Evolutionary conservation across 2,797 vertebrate genomes (phyloP), one percentile per base, ranked within the genome.

Genomic region (Neolamprologus multifasciatus): DNA sequence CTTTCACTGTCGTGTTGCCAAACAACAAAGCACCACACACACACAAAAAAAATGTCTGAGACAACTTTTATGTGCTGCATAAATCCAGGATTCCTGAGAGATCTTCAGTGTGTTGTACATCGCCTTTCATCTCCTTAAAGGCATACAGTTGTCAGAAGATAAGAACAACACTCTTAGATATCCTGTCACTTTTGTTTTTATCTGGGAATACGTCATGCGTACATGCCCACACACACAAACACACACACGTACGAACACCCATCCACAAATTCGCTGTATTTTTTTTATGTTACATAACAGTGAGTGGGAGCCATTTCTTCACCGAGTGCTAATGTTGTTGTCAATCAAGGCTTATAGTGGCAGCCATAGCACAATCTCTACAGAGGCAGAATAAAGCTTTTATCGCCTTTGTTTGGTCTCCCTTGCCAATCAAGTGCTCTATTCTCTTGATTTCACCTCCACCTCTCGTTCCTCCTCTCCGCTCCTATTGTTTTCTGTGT

Each of bases 261-360:
- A 83, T 84, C 85, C 82, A 86, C 90, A 86, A 86, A 80, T 86
- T 79, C 17, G 16, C 93, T 87, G 86, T 88, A 92, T 86, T 88
- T 91, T 91, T 94, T 89, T 88, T 87, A 74, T 83, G 88, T 96
- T 96, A 94, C 92, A 86, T 95, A 96, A 96, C 92, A 69, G 88
- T 86, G 91, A 94, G 94, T 94, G 93, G 95, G 93, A 95, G 93
- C 90, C 57, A 88, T 93, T 93, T 93, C 86, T 94, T 89, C 85
- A 89, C 89, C 91, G 89, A 92, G 93, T 90, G 87, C 94, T 94
- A 94, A 96, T 94, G 93, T 92, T 94, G 91, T 94, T 94, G 94
- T 96, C 96, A 96, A 93, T 95, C 94, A 95, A 90, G 90, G 81
- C 92, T 93, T 91, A 91, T 88, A 92, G 94, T 88, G 93, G 94